These are phyloP conservation scores for Drosophila atroscutellata DNA, from an alignment of 2,888 invertebrate species.

Conservation along the genomic window DNA sequence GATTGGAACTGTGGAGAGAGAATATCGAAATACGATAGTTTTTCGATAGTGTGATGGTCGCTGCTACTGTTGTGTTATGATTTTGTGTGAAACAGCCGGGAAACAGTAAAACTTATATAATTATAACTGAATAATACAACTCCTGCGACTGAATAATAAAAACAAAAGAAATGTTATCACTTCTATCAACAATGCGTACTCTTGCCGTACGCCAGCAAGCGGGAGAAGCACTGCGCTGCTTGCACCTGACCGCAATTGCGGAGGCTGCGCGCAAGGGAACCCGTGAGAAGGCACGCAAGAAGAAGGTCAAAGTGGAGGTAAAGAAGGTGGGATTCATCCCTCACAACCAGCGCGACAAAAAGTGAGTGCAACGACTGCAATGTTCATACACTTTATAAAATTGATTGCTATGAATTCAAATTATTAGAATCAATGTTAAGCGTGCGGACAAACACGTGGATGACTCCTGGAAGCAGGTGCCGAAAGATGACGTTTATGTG, in stretches of 20 bases:
- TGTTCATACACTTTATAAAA: background rate
- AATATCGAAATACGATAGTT: conserved; percentile 9
- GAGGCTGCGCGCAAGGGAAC: conserved; percentile 94
- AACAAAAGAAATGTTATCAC: conserved; percentile 69
- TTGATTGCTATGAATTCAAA: background rate
- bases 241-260: conserved; percentile 87
- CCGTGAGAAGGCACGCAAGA: conserved; percentile 90
- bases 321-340: conserved; percentile 91
- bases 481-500: conserved; percentile 89
- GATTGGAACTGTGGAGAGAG: background rate
- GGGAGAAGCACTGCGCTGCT: conserved; percentile 78
- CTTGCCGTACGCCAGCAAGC: conserved; percentile 65
- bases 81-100: conserved; percentile 44
- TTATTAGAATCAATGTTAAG: conserved; percentile 83
- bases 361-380: conserved; percentile 82
- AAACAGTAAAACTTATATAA: conserved; percentile 45
- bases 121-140: conserved; percentile 19
- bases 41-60: conserved; percentile 16
- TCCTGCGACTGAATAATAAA: conserved; percentile 14
- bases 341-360: conserved; percentile 88
- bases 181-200: conserved; percentile 68
- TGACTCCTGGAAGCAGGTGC: conserved; percentile 86
- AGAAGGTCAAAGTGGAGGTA: conserved; percentile 91
- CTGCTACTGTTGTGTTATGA: conserved; percentile 38
- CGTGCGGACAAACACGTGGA: conserved; percentile 87